Conservation (phyloP, 64 coral and sea anemone species). For the Hydrozoanthus tunicans region DNA sequence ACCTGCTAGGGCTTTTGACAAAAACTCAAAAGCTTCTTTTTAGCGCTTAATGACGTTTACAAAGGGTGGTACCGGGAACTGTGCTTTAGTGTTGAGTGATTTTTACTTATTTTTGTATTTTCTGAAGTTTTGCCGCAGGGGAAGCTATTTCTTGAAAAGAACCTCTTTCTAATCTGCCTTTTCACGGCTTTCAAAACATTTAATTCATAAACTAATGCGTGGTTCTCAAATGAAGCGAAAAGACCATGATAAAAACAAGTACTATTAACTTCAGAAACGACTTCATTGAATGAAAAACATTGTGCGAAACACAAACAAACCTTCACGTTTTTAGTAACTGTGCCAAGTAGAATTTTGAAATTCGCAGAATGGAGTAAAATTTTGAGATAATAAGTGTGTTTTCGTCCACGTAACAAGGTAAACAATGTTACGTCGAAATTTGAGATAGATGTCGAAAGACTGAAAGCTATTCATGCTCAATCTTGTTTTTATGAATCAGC, state of each 20-base stretch:
- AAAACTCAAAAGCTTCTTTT: background rate
- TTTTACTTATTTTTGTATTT: slow-evolving; percentile 31
- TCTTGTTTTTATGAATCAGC: background rate
- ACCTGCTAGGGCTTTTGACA: slow-evolving; percentile 7
- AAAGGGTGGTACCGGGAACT: background rate
- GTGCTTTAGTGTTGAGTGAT: background rate
- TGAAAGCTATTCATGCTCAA: background rate
- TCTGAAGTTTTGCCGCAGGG: slow-evolving; percentile 9
- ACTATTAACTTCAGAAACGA: background rate
- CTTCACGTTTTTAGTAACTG: background rate
- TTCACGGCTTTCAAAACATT: slow-evolving; percentile 33
- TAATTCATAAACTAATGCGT: background rate
- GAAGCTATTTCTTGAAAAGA: background rate
- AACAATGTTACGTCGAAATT: slow-evolving; percentile 5
- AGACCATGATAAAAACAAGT: background rate
- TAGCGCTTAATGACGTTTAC: background rate
- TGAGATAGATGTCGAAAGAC: background rate
- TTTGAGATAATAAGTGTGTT: background rate
- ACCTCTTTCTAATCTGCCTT: background rate
- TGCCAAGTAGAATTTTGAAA: background rate
- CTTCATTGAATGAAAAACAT: background rate
- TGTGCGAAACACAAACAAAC: background rate
- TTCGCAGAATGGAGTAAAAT: background rate
- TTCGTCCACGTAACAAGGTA: slow-evolving; percentile 7
- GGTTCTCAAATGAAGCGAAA: background rate